Conservation (phyloP, 2,113 vertebrate species). For the Nansenia antarctica region DNA sequence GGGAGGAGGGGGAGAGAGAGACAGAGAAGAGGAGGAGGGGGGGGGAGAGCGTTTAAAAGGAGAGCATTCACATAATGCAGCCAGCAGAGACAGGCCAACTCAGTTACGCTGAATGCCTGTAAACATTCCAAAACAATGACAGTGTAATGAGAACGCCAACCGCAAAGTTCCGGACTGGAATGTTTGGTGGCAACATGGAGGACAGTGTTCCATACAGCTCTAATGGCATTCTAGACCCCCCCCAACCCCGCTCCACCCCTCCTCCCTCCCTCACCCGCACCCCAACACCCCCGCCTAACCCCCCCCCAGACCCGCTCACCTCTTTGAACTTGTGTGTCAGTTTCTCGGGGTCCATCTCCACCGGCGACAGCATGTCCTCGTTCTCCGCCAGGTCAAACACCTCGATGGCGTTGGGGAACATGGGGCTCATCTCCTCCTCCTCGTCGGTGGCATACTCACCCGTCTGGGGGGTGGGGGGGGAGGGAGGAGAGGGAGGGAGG, state of each 20-base stretch:
- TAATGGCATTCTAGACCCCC: too few relatives aligned
- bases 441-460: slow-evolving; percentile 93
- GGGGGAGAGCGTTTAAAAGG: not conserved
- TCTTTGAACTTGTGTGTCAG: slow-evolving; percentile 97
- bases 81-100: too few relatives aligned
- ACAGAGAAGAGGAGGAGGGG: not conserved
- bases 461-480: slow-evolving; percentile 70
- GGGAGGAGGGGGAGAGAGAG: not conserved
- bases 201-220: too few relatives aligned
- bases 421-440: slow-evolving; percentile 93
- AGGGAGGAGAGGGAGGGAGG: not conserved
- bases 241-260: too few relatives aligned
- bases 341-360: slow-evolving; percentile 95
- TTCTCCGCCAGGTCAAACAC: slow-evolving; percentile 95
- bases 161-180: too few relatives aligned
- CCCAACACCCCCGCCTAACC: not conserved
- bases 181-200: too few relatives aligned
- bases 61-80: too few relatives aligned
- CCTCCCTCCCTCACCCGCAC: too few relatives aligned
- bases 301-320: slow-evolving; percentile 62
- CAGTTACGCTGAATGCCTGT: too few relatives aligned
- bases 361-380: slow-evolving; percentile 88
- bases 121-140: too few relatives aligned
- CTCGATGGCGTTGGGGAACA: slow-evolving; percentile 92
- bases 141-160: too few relatives aligned